A percentile compares a stretch with the other conserved stretches of the same genome.
Evolutionary conservation across 2,888 invertebrate species (phyloP).

Genomic region (Athalia circularis): DNA sequence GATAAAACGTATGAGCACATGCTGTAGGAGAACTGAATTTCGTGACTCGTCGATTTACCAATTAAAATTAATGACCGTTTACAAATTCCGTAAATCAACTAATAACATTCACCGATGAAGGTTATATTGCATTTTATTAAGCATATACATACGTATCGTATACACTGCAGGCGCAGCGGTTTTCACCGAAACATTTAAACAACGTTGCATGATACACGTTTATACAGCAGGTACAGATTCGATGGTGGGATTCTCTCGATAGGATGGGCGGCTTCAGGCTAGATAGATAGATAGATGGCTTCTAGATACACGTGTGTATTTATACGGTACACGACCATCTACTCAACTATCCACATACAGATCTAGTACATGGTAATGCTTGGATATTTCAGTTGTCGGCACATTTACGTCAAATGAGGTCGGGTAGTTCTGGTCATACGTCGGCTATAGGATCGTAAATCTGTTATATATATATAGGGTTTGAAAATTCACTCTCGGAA

Average conservation of each 20-base stretch:
- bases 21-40: not conserved
- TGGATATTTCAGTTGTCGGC: conserved; percentile 27
- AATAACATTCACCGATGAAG: conserved; percentile 19
- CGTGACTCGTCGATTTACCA: not conserved
- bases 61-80: conserved; percentile 21
- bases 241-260: not conserved
- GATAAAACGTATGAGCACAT: too few relatives aligned
- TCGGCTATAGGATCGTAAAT: not conserved
- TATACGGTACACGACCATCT: not conserved
- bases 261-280: too few relatives aligned
- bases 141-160: too few relatives aligned
- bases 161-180: too few relatives aligned
- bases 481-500: conserved; percentile 5
- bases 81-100: conserved; percentile 12
- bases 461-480: not conserved
- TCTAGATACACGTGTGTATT: not conserved
- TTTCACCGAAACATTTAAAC: too few relatives aligned
- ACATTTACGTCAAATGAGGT: conserved; percentile 22
- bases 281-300: not conserved
- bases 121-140: conserved; percentile 2
- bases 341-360: not conserved
- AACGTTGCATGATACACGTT: too few relatives aligned
- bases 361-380: not conserved
- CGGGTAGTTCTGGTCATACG: conserved; percentile 18
- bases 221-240: not conserved